Evolutionary conservation across 2,888 invertebrate species (phyloP).

Genomic region (Nemoura dubitans): DNA sequence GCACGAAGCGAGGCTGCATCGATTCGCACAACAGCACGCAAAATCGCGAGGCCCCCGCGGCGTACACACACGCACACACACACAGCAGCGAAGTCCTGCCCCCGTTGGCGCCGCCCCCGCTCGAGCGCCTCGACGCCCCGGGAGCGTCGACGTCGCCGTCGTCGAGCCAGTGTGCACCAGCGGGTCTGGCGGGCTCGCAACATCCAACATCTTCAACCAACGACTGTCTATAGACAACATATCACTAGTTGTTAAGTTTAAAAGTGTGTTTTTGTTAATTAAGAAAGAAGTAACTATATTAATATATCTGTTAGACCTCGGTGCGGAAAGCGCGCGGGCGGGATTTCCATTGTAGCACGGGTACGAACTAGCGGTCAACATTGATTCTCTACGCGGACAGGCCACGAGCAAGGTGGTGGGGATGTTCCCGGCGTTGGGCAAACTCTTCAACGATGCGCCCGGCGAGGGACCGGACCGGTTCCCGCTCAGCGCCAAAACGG

Average conservation of each 20-base stretch:
- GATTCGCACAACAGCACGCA: not conserved
- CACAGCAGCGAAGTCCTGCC: not conserved
- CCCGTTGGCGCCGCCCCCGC: not conserved
- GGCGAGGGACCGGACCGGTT: not conserved
- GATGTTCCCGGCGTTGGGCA: conserved; percentile 14
- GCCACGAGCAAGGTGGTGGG: conserved; percentile 24
- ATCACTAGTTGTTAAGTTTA: not conserved
- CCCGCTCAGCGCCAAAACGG: conserved; percentile 48
- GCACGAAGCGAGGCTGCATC: not conserved
- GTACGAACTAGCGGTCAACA: conserved; percentile 2
- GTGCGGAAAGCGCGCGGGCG: not conserved
- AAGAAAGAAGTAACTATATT: not conserved
- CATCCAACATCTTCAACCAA: not conserved
- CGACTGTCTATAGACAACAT: not conserved
- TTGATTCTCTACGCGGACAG: conserved; percentile 28
- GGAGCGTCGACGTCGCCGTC: not conserved
- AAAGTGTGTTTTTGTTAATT: not conserved
- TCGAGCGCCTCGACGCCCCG: not conserved
- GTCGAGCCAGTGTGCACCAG: not conserved
- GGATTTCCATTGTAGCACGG: not conserved
- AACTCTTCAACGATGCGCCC: conserved; percentile 35
- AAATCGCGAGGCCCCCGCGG: too few species aligned
- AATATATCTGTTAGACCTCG: not conserved
- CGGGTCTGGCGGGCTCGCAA: not conserved
- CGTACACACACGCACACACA: not conserved